Percentiles rank a stretch among this genome's conserved stretches.
Conservation (phyloP, 1,140 invertebrate genomes). For the Pseudomyrmex gracilis region DNA sequence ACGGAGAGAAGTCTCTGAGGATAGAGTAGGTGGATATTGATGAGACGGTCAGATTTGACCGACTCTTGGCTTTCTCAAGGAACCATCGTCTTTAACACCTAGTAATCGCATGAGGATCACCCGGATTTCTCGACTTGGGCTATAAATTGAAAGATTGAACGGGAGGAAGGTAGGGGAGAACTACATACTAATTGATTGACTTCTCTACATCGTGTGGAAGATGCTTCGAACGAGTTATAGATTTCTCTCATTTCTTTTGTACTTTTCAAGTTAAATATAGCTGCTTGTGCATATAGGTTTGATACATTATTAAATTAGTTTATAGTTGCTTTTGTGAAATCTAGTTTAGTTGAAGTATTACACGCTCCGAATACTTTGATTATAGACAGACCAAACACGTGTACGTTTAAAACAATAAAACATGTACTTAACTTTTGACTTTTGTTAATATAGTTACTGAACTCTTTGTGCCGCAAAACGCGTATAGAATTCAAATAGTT, state of each 20-base stretch:
- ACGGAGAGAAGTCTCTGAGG: constrained; percentile 19
- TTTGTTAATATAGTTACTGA: constrained; percentile 17
- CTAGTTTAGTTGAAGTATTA: constrained; percentile 19
- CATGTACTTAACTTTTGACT: not conserved
- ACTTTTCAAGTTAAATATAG: not conserved
- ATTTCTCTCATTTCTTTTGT: not conserved
- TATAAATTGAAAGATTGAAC: not conserved
- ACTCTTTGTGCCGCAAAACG: not conserved
- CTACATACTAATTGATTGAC: not conserved
- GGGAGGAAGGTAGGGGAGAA: not conserved
- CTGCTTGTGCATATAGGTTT: constrained; percentile 1
- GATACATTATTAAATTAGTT: constrained; percentile 26
- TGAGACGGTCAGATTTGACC: not conserved
- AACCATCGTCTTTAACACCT: not conserved
- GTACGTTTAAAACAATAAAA: constrained; percentile 4
- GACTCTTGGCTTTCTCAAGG: not conserved
- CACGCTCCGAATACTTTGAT: constrained; percentile 27
- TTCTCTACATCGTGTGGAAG: not conserved
- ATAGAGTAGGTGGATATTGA: constrained; percentile 28
- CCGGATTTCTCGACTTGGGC: not conserved
- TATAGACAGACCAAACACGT: not conserved
- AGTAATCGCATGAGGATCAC: not conserved
- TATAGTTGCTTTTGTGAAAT: constrained; percentile 24
- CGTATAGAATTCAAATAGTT: not conserved
- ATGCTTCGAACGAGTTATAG: not conserved